phyloP scores from a whole-genome alignment of 2,797 vertebrate species.

The Tinamus major region DNA sequence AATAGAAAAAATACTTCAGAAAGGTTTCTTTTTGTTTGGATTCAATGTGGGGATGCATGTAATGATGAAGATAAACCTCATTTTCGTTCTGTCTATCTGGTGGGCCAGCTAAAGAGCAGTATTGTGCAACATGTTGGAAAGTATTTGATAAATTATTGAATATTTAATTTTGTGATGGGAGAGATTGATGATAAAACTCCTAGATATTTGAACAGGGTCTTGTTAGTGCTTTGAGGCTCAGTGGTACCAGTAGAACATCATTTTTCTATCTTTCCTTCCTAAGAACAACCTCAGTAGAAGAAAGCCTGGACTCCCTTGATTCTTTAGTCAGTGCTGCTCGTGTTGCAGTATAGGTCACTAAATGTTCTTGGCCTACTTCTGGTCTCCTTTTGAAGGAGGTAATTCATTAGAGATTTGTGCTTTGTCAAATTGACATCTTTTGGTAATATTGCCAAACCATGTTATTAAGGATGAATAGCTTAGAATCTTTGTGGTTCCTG shows the following conservation, averaged over 20 bases:
- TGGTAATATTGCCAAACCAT: neutral
- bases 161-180: neutral
- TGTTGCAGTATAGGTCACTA: neutral
- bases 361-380: neutral
- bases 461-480: neutral
- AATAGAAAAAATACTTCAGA: neutral
- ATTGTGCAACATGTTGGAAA: neutral
- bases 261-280: neutral
- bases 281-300: neutral
- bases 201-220: neutral
- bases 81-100: neutral
- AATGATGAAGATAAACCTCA: neutral
- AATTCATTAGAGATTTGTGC: neutral
- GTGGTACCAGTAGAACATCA: neutral
- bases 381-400: neutral
- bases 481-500: neutral
- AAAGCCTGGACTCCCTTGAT: neutral
- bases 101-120: neutral
- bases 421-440: neutral
- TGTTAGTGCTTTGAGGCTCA: neutral
- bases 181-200: neutral
- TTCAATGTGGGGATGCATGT: neutral
- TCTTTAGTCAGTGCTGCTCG: neutral
- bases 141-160: neutral
- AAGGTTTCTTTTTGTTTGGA: neutral